Evolutionary conservation across 2,113 vertebrate species (phyloP), one percentile per base, ranked within the genome.

Genomic region (Scomber scombrus): DNA sequence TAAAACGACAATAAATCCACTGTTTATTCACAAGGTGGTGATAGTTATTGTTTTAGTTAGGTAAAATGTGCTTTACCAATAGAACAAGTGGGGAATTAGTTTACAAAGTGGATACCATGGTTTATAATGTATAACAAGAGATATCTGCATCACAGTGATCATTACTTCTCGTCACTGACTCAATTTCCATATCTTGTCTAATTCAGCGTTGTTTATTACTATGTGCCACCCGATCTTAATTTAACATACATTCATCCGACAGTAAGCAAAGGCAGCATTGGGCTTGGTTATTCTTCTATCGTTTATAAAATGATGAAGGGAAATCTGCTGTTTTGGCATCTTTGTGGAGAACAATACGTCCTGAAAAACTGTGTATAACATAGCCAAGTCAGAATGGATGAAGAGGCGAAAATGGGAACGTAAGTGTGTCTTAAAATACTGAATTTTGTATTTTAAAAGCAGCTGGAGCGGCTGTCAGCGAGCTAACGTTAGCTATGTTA

Each of bases 261-360:
- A 4, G 67, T 23, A 2, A 57, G 0, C 80, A 77, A 93, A 91
- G 2, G 81, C 71, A 62, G 2, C 90, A 50, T 52, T n/a, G 3
- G 84, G 83, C 85, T 82, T 68, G 82, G 66, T 84, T 84, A 74
- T 72, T 50, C 84, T 71, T 83, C 54, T 70, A 62, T 34, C 43
- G 82, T 13, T 77, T 47, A n/a, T 51, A 88, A 88, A 75, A 91
- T 91, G 87, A 81, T 80, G 80, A 80, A 26, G 63, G n/a, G 75
- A 83, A 86, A 68, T 11, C 75, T 26, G 18, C 43, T 83, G 26
- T 73, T 86, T 75, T 85, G 67, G 54, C n/a, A 64, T 61, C 18
- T 68, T 5, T 66, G 60, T 77, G 67, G 72, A 68, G 46, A 88
- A 75, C 49, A 70, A 43, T 60, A 9, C 34, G 15, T 23, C 40